These are phyloP conservation scores for Dromaius novaehollandiae DNA, from an alignment of 2,113 vertebrate genomes.

Conservation along the genomic window DNA sequence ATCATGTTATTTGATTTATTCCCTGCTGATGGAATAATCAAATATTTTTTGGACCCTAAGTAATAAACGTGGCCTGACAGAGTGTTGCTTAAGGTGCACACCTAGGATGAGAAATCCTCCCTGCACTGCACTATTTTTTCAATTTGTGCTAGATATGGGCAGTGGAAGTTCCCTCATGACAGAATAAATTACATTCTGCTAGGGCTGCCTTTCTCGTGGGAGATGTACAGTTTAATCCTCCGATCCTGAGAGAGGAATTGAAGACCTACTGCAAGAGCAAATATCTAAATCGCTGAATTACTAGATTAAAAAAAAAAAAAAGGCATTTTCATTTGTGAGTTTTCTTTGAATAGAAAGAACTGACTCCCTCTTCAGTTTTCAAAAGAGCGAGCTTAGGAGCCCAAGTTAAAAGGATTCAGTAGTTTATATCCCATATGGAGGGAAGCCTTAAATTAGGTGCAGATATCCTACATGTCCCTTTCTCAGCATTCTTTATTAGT, in stretches of 20 bases:
- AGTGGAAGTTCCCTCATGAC: not conserved
- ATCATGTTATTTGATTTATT: not conserved
- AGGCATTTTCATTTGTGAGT: not conserved
- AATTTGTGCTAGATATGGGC: not conserved
- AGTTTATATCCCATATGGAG: not conserved
- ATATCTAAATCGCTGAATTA: not conserved
- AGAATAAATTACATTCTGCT: not conserved
- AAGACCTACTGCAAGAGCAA: not conserved
- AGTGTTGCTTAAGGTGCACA: not conserved
- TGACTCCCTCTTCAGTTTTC: not conserved
- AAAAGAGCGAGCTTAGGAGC: not conserved
- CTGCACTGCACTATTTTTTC: not conserved
- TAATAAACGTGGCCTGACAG: not conserved
- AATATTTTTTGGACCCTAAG: not conserved
- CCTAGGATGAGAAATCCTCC: not conserved
- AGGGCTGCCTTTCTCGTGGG: not conserved
- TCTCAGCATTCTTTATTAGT: not conserved
- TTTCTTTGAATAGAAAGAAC: not conserved
- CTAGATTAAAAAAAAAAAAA: not conserved
- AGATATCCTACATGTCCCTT: not conserved
- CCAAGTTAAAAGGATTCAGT: not conserved
- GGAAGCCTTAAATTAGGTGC: not conserved
- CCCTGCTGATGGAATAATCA: not conserved
- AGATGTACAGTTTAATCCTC: not conserved
- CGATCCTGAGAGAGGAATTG: not conserved